Evolutionary conservation across 1,140 invertebrate species (phyloP).

Genomic region (Cydia fagiglandana): DNA sequence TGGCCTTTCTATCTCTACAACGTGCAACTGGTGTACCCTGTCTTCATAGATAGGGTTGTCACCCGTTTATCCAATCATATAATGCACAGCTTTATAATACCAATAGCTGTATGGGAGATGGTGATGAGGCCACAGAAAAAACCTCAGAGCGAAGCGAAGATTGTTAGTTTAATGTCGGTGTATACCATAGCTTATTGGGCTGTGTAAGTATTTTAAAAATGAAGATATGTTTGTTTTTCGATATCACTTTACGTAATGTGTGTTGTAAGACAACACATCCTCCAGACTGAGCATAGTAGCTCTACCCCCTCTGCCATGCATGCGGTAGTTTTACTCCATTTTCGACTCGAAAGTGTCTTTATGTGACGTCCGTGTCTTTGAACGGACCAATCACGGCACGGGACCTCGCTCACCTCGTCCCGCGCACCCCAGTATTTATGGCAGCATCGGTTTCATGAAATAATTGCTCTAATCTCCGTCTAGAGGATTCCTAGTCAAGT

Average conservation of each 20-base stretch:
- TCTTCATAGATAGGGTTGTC: constrained; percentile 34
- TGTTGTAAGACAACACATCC: too few species aligned
- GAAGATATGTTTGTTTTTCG: background rate
- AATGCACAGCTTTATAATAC: constrained; percentile 36
- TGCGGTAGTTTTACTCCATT: too few species aligned
- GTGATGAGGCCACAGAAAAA: background rate
- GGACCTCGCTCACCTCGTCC: too few species aligned
- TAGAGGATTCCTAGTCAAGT: too few species aligned
- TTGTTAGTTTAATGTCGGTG: constrained; percentile 7
- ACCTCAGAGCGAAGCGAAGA: constrained; percentile 27
- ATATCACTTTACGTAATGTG: background rate
- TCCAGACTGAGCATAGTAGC: too few species aligned
- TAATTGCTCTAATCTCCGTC: too few species aligned
- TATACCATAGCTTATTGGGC: constrained; percentile 19
- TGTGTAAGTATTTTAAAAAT: constrained; percentile 35
- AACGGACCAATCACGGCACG: too few species aligned
- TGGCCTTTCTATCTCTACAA: constrained; percentile 39
- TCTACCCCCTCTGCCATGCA: too few species aligned
- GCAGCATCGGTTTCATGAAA: too few species aligned
- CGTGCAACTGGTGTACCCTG: constrained; percentile 34
- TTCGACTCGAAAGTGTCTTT: too few species aligned
- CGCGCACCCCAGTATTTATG: too few species aligned
- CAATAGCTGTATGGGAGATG: constrained; percentile 36
- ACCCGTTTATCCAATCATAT: constrained; percentile 34
- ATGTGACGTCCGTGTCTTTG: too few species aligned